Evolutionary conservation across 2,888 invertebrate genomes (phyloP), one percentile per base, ranked within the genome.

Genomic region (Harpagoxenus sublaevis): DNA sequence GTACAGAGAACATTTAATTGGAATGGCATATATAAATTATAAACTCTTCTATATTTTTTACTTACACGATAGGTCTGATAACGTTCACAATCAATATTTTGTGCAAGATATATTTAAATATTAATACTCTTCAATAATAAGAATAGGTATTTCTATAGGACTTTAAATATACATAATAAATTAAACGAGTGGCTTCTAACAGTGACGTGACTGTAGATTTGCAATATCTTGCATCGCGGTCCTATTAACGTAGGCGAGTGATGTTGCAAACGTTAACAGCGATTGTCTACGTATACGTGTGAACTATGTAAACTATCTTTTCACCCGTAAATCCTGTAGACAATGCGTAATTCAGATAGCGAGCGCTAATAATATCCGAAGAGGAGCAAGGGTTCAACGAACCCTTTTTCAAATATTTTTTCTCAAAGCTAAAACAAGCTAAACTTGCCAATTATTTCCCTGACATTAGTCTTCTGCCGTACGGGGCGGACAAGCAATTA

Each of bases 281-380:
- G 39, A 78, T 68, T 78, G 42, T 31, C 23, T 78, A 70, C 12
- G 18, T 77, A 55, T 66, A 78, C 55, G 55, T 68, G 42, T 45
- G 78, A 68, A 55, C 77, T 65, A 65, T 66, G 28, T 42, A 57
- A 68, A 78, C 15, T 68, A 15, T 57, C 45, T 77, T 39, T 68
- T 57, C 57, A 78, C n/a, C 31, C 68, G 55, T 68, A 70, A 78
- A 68, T 78, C 28, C 31, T 57, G 65, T 53, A 70, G 68, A 68
- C 78, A 78, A 78, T 68, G 45, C n/a, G 8, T 45, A 55, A 68
- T 55, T 78, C n/a, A 66, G 28, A 51, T 15, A 57, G n/a, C n/a
- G n/a, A 39, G 15, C 23, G 78, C 57, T 55, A 68, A 55, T 68
- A 68, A 68, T 77, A 55, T 51, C 65, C 3, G 18, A 23, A 39